Base-by-base conservation (phyloP, 2,797 vertebrate species). In the Pogoniulus pusillus region DNA sequence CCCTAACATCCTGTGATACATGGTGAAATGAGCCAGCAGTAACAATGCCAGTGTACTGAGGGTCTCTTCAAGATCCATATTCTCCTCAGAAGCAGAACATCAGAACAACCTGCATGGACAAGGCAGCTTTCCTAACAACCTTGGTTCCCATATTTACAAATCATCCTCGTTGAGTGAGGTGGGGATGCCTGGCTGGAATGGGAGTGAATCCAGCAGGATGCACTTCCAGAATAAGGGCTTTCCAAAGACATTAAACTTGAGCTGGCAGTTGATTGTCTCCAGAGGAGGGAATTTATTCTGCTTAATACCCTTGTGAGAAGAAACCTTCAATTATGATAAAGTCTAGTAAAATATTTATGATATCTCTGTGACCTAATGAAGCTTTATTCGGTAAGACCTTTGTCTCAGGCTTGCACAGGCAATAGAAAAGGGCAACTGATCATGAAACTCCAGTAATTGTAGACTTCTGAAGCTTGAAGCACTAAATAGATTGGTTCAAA, bases 341-440 rank as follows among this genome's bases (percentile, higher is more conserved):
- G 80, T 95, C 68, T 72, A 14, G 83, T 96, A 91, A 90, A 96
- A 95, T 94, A 97, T 96, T 96, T 92, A 96, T 89, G 58, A 35
- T 87, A 85, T 72, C 45, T 87, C 82, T 90, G 54, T 94, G 91
- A 95, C 85, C 77, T 95, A 94, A 94, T 87, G 82, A 96, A 86
- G 89, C 69, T 93, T 96, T 93, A 85, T 87, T 92, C 71, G 81
- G 57, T 34, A 92, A 91, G 70, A 82, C 47, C 55, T 92, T 92
- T 88, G 85, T 94, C 74, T 92, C 65, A 41, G 74, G 65, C 62
- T 84, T 51, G 87, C 57, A 55, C 7, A 63, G 49, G 59, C 58
- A 90, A 90, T 4, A 51, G 85, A 92, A 58, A 18, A n/a, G 69
- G 29, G 37, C 60, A 92, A 82, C 1, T 2, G 80, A 74, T 85